Percentiles rank a stretch among this genome's conserved stretches.
phyloP scores from a whole-genome alignment of 2,888 invertebrate genomes.

The Polymixis flavicincta region DNA sequence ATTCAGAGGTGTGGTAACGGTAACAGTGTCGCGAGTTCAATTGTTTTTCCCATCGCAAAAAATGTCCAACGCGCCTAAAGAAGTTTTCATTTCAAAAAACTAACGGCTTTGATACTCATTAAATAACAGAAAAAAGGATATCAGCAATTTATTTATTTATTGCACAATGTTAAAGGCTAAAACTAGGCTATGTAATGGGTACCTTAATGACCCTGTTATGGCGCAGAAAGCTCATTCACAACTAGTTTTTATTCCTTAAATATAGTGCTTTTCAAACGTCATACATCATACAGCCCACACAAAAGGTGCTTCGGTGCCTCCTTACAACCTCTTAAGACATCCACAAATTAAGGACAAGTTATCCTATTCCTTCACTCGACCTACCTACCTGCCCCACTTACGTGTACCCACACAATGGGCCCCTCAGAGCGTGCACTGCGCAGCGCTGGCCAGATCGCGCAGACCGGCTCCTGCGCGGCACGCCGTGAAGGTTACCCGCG shows the following conservation, averaged over 20 bases:
- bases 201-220: neutral
- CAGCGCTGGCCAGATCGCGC: constrained; percentile 8
- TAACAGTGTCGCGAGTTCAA: no score
- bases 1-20: no score
- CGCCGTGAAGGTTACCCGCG: constrained; percentile 55
- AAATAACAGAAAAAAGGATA: neutral
- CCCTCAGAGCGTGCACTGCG: constrained; percentile 44
- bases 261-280: neutral
- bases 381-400: constrained; percentile 38
- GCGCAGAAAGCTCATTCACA: neutral
- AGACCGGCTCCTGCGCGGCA: constrained; percentile 52
- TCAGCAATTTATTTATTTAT: neutral
- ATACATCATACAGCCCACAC: neutral
- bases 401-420: constrained; percentile 35
- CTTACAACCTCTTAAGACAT: neutral
- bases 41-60: no score
- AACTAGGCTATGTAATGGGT: neutral
- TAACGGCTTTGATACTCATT: neutral
- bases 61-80: no score
- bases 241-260: neutral
- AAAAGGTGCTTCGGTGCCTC: neutral
- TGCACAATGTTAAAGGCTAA: neutral
- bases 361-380: constrained; percentile 3
- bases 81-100: no score
- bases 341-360: neutral